phyloP scores from a whole-genome alignment of 2,113 vertebrate genomes.

The Asarcornis scutulata region DNA sequence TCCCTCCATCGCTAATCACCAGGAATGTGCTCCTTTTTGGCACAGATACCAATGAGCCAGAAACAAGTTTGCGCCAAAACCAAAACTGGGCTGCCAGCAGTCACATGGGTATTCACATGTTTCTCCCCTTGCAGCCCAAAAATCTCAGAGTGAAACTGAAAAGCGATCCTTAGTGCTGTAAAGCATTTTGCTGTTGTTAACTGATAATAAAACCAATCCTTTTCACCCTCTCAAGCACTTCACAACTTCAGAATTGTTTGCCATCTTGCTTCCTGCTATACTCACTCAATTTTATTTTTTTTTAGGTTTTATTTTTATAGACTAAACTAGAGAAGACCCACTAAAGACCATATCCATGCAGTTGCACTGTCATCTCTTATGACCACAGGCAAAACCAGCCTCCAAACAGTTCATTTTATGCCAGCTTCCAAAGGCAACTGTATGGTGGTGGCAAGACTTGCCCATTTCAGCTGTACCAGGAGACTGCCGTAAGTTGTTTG shows the following conservation, averaged over 20 bases:
- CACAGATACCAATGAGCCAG: not conserved
- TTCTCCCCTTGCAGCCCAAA: not conserved
- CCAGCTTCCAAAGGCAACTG: not conserved
- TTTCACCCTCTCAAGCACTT: not conserved
- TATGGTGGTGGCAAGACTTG: not conserved
- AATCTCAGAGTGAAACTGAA: not conserved
- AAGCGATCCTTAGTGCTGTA: not conserved
- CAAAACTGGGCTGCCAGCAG: not conserved
- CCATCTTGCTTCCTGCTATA: not conserved
- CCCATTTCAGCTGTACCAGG: not conserved
- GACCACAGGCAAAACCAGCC: not conserved
- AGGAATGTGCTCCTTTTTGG: not conserved
- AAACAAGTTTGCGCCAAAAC: not conserved
- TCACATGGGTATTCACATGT: rapidly evolving
- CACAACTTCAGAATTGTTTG: not conserved
- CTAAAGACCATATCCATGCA: not conserved
- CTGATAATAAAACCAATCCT: not conserved
- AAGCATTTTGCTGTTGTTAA: not conserved
- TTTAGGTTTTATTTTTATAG: not conserved
- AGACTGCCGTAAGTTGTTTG: rapidly evolving
- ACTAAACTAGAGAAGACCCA: not conserved
- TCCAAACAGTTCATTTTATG: not conserved
- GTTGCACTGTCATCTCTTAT: rapidly evolving
- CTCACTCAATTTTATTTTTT: not conserved
- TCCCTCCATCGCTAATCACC: not conserved